Percentiles rank a stretch among this genome's conserved stretches.
phyloP scores from a whole-genome alignment of 1,140 invertebrate genomes.

The Danaus plexippus region DNA sequence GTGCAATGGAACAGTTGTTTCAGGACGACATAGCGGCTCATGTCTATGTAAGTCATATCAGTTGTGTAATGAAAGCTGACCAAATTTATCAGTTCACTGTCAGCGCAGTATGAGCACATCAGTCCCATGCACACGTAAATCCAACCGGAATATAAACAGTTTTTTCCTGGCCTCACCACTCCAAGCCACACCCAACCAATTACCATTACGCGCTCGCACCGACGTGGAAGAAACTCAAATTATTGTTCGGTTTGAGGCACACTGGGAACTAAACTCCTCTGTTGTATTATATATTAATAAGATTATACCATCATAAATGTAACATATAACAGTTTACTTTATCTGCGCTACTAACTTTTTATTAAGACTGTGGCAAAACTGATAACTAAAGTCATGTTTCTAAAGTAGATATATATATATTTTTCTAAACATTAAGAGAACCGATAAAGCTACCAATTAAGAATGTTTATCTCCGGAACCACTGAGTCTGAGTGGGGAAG shows the following conservation, averaged over 20 bases:
- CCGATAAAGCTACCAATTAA: too few relatives aligned
- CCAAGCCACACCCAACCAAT: conserved; percentile 48
- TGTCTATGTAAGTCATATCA: background rate
- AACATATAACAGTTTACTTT: too few relatives aligned
- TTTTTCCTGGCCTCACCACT: conserved; percentile 20
- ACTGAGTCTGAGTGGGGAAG: too few relatives aligned
- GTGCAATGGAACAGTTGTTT: too few relatives aligned
- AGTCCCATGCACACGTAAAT: conserved; percentile 4
- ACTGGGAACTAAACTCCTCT: conserved; percentile 8
- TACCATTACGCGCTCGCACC: conserved; percentile 49
- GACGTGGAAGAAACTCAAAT: conserved; percentile 56
- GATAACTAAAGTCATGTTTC: too few relatives aligned
- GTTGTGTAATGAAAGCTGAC: background rate
- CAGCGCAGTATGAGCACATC: background rate
- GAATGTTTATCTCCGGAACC: too few relatives aligned
- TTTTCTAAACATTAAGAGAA: too few relatives aligned
- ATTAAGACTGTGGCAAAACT: too few relatives aligned
- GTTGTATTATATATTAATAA: background rate
- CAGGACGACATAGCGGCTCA: too few relatives aligned
- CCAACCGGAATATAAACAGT: conserved; percentile 12
- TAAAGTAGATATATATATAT: too few relatives aligned
- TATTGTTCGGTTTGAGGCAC: conserved; percentile 28
- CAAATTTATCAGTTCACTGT: background rate
- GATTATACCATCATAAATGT: too few relatives aligned
- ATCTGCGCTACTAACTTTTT: too few relatives aligned